Evolutionary conservation across 2,113 vertebrate species (phyloP), one percentile per base, ranked within the genome.

Genomic region (Pedionomus torquatus): DNA sequence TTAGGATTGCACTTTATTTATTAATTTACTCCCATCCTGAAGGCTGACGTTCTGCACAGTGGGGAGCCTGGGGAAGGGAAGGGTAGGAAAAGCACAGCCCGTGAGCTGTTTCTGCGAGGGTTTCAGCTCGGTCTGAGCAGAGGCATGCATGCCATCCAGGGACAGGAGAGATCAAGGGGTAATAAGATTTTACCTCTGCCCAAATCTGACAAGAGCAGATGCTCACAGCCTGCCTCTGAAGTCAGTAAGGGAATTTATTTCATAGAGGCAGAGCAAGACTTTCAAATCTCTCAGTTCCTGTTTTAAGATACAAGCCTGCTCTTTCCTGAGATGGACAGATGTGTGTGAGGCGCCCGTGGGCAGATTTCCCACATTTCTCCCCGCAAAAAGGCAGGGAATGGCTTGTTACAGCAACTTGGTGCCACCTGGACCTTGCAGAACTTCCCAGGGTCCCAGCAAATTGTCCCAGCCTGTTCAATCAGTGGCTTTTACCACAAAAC

Each of bases 101-200:
- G 0, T 2, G 26, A 79, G 57, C 7, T 71, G 20, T 52, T 91
- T 52, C 74, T 83, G 33, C n/a, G 35, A 75, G 44, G 65, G 64
- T 82, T 87, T 87, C 0, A 0, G 15, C 24, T 82, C 0, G 0
- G 1, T 63, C 17, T 58, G 49, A 89, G 55, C 54, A 74, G 16
- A 71, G 57, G 10, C 31, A 24, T 0, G 4, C 30, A 35, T 15
- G 15, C 33, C 9, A 1, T 31, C 1, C 4, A 86, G 48, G 9
- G 30, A 37, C 21, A 44, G 60, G 13, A 52, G 46, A 69, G 14
- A 70, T 21, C 37, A 66, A 77, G 1, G 5, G 10, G 10, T 24
- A n/a, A 7, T 6, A 17, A 81, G 39, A 51, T 60, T 35, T 71
- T 76, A 17, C 39, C 41, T 75, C 78, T 64, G 35, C 57, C 31